Percentiles rank a stretch among this genome's conserved stretches.
Conservation (phyloP, 2,888 invertebrate species). For the Mesochorus sp. region DNA sequence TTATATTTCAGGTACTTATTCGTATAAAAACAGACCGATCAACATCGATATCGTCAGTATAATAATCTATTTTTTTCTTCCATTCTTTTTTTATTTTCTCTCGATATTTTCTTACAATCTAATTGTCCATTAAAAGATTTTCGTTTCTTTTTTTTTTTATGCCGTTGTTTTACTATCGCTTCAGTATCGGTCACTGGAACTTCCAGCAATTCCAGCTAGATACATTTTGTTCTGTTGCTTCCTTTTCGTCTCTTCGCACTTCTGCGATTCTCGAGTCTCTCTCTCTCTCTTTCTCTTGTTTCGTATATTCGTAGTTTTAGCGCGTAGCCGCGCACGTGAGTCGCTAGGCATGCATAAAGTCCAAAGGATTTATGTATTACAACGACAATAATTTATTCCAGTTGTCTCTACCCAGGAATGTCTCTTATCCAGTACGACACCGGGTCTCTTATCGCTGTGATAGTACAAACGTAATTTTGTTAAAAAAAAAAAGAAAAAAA, state of each 20-base stretch:
- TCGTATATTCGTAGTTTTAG: slow-evolving; percentile 25
- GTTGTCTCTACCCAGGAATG: slow-evolving; percentile 41
- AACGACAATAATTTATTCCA: slow-evolving; percentile 47
- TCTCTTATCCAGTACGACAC: background rate
- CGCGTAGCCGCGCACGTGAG: slow-evolving; percentile 51
- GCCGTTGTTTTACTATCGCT: background rate
- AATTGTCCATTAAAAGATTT: background rate
- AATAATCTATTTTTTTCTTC: slow-evolving; percentile 32
- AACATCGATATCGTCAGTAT: slow-evolving; percentile 42
- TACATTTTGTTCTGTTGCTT: background rate
- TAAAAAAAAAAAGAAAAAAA: no score
- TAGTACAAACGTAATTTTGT: background rate
- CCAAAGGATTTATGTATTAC: slow-evolving; percentile 38
- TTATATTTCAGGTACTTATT: slow-evolving; percentile 61
- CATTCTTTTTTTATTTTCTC: background rate
- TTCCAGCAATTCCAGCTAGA: slow-evolving; percentile 12
- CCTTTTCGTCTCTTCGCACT: slow-evolving; percentile 18
- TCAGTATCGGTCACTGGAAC: background rate
- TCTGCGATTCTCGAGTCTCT: slow-evolving; percentile 4
- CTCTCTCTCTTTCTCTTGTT: no score
- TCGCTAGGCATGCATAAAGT: slow-evolving; percentile 47
- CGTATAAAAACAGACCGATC: slow-evolving; percentile 51
- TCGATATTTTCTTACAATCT: background rate
- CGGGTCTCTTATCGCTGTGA: background rate
- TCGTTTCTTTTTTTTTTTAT: slow-evolving; percentile 2